phyloP scores from a whole-genome alignment of 2,113 vertebrate genomes.

The Hystrix brachyura region DNA sequence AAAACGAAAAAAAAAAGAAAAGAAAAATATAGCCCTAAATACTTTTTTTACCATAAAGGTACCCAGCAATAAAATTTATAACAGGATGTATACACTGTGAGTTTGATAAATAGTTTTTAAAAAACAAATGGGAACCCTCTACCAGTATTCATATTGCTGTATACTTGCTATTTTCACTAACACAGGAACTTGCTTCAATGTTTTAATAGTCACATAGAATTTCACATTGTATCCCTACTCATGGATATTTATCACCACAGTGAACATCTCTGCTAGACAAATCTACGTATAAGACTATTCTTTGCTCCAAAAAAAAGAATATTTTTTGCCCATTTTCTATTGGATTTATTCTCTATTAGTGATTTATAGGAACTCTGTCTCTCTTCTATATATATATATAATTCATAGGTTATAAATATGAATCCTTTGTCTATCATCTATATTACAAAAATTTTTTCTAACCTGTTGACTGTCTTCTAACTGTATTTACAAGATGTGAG shows the following conservation, averaged over 20 bases:
- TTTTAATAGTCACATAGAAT: constrained; percentile 9
- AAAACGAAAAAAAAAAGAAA: background rate
- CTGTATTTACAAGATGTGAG: background rate
- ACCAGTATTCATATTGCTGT: background rate
- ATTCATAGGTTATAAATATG: background rate
- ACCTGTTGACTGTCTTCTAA: background rate
- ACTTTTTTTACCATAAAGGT: background rate
- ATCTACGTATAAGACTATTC: background rate
- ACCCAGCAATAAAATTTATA: background rate
- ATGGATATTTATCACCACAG: background rate
- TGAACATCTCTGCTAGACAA: constrained; percentile 4
- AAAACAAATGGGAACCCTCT: constrained; percentile 4
- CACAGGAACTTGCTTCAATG: background rate
- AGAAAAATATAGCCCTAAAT: background rate
- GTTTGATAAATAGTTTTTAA: background rate
- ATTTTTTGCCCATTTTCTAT: background rate
- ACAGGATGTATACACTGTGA: constrained; percentile 13
- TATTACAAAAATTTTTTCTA: background rate
- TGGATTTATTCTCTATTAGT: background rate
- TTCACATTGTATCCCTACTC: background rate
- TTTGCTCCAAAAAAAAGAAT: too few species aligned
- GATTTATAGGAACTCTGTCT: background rate
- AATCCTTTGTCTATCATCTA: background rate
- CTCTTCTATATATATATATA: too few species aligned
- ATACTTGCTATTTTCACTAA: constrained; percentile 5